Conservation (phyloP, 2,888 invertebrate genomes). For the Trimorus sp. region DNA sequence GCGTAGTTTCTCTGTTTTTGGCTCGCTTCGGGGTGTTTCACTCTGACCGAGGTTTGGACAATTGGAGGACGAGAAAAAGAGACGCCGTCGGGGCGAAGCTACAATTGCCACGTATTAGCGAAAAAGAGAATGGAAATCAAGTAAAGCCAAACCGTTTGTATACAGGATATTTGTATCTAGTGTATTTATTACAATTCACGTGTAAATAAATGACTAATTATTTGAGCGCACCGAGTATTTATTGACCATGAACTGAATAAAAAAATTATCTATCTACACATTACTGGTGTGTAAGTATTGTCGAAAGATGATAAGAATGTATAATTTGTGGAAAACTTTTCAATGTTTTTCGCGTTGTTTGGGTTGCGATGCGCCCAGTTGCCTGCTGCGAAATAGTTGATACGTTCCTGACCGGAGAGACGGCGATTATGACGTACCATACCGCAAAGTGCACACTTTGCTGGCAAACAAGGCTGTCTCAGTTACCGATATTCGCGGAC, state of each 20-base stretch:
- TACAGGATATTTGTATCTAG: conserved; percentile 49
- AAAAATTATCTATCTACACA: too few species aligned
- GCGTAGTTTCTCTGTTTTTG: too few species aligned
- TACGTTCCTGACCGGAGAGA: conserved; percentile 48
- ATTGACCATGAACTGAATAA: conserved; percentile 1
- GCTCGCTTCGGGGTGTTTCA: too few species aligned
- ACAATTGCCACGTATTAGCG: conserved; percentile 11
- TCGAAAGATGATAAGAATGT: background rate
- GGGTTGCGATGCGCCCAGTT: background rate
- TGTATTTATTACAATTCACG: conserved; percentile 49
- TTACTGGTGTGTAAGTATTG: too few species aligned
- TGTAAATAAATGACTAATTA: conserved; percentile 54
- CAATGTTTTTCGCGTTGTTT: too few species aligned
- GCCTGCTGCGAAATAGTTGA: conserved; percentile 9
- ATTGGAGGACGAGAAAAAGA: too few species aligned
- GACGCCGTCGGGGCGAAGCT: too few species aligned
- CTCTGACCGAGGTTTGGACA: too few species aligned
- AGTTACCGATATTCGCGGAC: conserved; percentile 25
- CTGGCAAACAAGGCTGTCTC: background rate
- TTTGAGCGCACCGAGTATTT: conserved; percentile 15
- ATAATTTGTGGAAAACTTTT: background rate
- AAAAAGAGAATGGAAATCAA: conserved; percentile 23
- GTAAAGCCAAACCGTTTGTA: conserved; percentile 41
- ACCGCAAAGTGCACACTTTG: conserved; percentile 20
- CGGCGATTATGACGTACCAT: conserved; percentile 24